Evolutionary conservation across 2,797 vertebrate species (phyloP).

Genomic region (Australoheros facetus): DNA sequence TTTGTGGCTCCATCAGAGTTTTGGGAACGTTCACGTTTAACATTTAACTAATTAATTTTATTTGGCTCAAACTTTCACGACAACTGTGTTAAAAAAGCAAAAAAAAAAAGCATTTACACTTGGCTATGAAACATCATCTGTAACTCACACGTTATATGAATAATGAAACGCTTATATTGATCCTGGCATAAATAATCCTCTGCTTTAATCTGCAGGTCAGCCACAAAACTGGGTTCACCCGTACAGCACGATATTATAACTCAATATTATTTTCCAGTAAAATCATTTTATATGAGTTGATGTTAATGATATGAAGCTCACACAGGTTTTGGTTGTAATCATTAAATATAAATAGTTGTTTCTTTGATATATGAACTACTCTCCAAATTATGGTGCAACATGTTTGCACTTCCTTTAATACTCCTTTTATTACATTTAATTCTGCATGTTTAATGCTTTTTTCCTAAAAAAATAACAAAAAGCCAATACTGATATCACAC

Average conservation of each 20-base stretch:
- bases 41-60: background rate
- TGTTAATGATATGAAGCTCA: background rate
- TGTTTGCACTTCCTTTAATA: background rate
- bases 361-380: background rate
- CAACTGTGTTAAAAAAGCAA: background rate
- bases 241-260: background rate
- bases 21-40: background rate
- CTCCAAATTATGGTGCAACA: background rate
- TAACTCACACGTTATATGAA: fast-evolving
- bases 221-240: background rate
- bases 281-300: background rate
- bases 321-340: background rate
- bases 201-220: background rate
- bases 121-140: background rate
- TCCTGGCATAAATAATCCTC: background rate
- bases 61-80: background rate
- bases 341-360: background rate
- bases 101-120: background rate
- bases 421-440: background rate
- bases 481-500: too few species aligned
- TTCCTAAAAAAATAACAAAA: background rate
- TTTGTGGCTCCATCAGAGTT: background rate
- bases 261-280: background rate
- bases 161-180: background rate
- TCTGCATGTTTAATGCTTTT: background rate